A percentile compares a stretch with the other conserved stretches of the same genome.
Evolutionary conservation across 2,888 invertebrate species (phyloP).

Genomic region (Dyspetes luteomarginatus): DNA sequence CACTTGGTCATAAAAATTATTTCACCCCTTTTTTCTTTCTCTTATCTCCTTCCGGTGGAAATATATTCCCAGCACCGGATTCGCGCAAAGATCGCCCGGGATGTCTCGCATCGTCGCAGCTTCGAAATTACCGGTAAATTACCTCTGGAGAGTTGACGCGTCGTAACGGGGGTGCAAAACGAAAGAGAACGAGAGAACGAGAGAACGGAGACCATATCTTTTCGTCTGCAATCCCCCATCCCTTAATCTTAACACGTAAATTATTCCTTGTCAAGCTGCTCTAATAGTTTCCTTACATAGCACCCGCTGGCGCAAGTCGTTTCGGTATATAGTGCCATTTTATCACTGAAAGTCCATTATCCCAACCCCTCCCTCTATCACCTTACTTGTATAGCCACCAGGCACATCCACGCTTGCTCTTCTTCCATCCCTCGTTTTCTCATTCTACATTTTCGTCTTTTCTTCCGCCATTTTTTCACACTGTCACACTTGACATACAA

Average conservation of each 20-base stretch:
- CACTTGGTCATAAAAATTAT: not conserved
- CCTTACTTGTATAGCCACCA: not conserved
- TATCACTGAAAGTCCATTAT: constrained; percentile 81
- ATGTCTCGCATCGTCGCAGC: constrained; percentile 46
- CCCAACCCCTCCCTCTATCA: constrained; percentile 62
- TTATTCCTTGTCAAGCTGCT: constrained; percentile 67
- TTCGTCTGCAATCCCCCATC: not conserved
- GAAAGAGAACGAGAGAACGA: constrained; percentile 22
- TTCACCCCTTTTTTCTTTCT: constrained; percentile 10
- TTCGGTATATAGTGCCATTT: constrained; percentile 77
- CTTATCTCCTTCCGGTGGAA: constrained; percentile 29
- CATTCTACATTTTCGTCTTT: constrained; percentile 25
- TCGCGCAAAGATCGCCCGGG: constrained; percentile 11
- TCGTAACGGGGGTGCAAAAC: constrained; percentile 13
- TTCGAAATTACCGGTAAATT: constrained; percentile 62
- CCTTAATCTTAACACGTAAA: constrained; percentile 54
- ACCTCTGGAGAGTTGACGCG: constrained; percentile 43
- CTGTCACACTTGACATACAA: constrained; percentile 30
- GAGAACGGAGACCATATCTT: constrained; percentile 8
- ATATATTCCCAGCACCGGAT: constrained; percentile 20
- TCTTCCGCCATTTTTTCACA: not conserved
- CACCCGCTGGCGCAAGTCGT: constrained; percentile 73
- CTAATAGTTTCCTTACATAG: constrained; percentile 68
- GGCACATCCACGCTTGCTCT: constrained; percentile 8
- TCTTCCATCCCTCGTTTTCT: not conserved